These are phyloP conservation scores for Macquaria ambigua DNA, from an alignment of 2,113 vertebrate species.

Conservation along the genomic window DNA sequence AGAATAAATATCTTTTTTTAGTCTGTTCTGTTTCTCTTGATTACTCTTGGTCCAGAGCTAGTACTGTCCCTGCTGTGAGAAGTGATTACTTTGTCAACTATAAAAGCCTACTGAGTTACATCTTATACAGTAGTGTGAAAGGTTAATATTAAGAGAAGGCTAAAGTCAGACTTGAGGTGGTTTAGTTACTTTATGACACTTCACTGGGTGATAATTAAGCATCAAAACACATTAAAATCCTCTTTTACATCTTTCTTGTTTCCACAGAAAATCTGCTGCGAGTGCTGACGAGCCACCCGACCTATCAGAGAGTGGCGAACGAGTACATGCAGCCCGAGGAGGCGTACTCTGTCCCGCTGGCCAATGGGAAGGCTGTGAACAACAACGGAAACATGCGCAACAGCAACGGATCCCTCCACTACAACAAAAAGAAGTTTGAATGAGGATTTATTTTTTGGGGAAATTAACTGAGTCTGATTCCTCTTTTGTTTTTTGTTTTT, in stretches of 20 bases:
- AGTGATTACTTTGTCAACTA: no score
- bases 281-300: conserved; percentile 74
- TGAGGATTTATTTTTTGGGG: conserved; percentile 32
- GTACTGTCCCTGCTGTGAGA: no score
- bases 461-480: not conserved
- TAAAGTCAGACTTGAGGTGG: no score
- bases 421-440: conserved; percentile 74
- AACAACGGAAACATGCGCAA: conserved; percentile 63
- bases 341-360: not conserved
- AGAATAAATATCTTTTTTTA: no score
- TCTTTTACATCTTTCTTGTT: not conserved
- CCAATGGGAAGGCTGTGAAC: conserved; percentile 54
- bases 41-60: no score
- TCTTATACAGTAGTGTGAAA: not conserved
- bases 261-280: conserved; percentile 65
- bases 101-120: no score
- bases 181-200: not conserved
- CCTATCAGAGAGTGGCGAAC: conserved; percentile 69
- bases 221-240: not conserved
- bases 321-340: conserved; percentile 66
- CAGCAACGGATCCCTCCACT: not conserved
- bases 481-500: not conserved
- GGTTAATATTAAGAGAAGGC: not conserved
- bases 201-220: not conserved
- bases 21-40: no score